A percentile compares a stretch with the other conserved stretches of the same genome.
These are phyloP conservation scores for Promerops cafer DNA, from an alignment of 2,113 vertebrate genomes.

Conservation along the genomic window DNA sequence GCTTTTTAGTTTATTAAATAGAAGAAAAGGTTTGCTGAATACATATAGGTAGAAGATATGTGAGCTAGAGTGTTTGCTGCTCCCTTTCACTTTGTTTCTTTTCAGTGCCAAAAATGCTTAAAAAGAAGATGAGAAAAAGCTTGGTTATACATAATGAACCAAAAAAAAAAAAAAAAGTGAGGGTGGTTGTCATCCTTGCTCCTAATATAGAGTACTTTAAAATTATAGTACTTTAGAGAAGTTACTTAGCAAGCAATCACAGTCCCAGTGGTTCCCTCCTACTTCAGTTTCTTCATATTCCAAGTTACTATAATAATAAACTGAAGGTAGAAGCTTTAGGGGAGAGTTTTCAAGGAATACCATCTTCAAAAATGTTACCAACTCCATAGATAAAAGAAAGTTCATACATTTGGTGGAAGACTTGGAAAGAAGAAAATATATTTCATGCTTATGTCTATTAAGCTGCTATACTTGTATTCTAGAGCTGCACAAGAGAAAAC, in stretches of 20 bases:
- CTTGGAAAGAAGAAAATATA: not conserved
- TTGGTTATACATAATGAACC: not conserved
- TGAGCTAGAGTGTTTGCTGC: not conserved
- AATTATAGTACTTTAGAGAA: not conserved
- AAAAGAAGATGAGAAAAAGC: not conserved
- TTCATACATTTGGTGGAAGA: not conserved
- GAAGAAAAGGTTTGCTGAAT: not conserved
- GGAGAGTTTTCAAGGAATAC: not conserved
- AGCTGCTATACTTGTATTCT: not conserved
- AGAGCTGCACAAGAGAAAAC: not conserved
- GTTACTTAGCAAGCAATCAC: not conserved
- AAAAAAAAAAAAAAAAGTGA: not conserved
- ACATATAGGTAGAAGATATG: not conserved
- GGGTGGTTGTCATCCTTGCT: not conserved
- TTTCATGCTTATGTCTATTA: not conserved
- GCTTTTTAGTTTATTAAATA: not conserved
- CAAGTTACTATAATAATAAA: not conserved
- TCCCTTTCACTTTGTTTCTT: not conserved
- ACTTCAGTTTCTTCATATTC: not conserved
- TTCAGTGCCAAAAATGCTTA: not conserved
- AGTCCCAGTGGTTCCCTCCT: not conserved
- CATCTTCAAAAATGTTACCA: not conserved
- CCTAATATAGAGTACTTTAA: not conserved
- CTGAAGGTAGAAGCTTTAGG: not conserved
- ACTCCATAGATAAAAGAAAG: not conserved